Evolutionary conservation across 2,113 vertebrate species (phyloP), one percentile per base, ranked within the genome.

Genomic region (Phalacrocorax brasilianus): DNA sequence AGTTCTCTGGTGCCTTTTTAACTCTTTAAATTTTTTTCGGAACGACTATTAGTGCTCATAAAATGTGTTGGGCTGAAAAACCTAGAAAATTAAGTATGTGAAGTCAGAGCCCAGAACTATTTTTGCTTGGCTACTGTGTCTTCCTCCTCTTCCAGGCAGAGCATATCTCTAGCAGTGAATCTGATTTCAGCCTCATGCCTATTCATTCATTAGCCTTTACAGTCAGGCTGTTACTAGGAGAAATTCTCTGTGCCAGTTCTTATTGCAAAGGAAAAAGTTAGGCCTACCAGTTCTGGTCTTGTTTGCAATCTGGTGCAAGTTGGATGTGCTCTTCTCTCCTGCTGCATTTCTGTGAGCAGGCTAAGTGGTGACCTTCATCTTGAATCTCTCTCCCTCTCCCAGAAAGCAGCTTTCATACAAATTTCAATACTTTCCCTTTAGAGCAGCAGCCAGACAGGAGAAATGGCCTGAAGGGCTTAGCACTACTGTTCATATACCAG

Each of bases 281-380:
- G 59, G 68, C 72, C 80, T 77, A 35, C 30, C 59, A 91, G 83
- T 35, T 75, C 65, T 52, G 70, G 15, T 71, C 76, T 62, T 42
- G 73, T 85, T 87, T 89, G 70, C 62, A 72, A 11, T 13, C 17
- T 56, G 66, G 33, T 42, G 28, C 66, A 68, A 84, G 58, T 8
- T 85, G 88, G 83, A 88, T 9, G 32, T 20, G 71, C 88, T 84
- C 65, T 52, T 77, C 80, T 52, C 47, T 47, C 38, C 70, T 72
- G 61, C 53, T 79, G 89, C 32, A 50, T 65, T 89, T 50, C 89
- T 76, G 74, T 56, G 62, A 85, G 80, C 14, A 8, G 27, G 52
- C 52, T 65, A 67, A 94, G 84, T 40, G 62, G 35, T 95, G 91
- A 95, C 94, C 91, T 85, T 95, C 91, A 65, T 68, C 83, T 74